Evolutionary conservation across 2,888 invertebrate species (phyloP), one percentile per base, ranked within the genome.

Genomic region (Patella depressa): DNA sequence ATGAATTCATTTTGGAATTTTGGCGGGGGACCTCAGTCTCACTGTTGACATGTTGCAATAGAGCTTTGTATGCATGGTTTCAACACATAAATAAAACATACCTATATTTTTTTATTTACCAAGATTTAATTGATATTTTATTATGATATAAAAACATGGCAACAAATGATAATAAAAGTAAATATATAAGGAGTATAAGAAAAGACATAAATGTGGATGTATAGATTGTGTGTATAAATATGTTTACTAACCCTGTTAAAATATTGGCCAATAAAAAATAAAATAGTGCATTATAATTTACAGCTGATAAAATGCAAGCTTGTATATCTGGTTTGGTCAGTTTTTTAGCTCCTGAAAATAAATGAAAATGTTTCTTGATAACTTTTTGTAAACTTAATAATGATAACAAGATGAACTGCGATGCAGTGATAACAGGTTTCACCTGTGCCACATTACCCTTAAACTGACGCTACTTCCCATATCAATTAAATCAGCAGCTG

Each of bases 181-280:
- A 85, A 76, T 92, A 91, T 19, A 79, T 57, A 71, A 81, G 76
- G 24, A 91, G 73, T 15, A 89, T 84, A 9, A 76, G 0, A 53
- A 89, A 76, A 34, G 87, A 86, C 24, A 78, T 72, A 7, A 75
- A 11, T 5, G 85, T 72, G 53, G 85, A 73, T 17, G 86, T 78
- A 71, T 86, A 82, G 17, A 91, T 81, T 4, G 97, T 96, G 81
- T 93, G 92, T 17, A 95, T 91, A 15, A 92, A 91, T 88, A 96
- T 93, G 92, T 98, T 98, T 7, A 97, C 93, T 3, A 94, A 88
- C 14, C 98, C 98, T 0, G 98, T 98, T 19, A 96, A 89, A 54
- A 98, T 83, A 93, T 98, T 98, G 1, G 95, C 94, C 17, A 95
- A 82, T 75, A 98, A 92, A 90, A 98, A 98, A 91, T 95, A 96